Percentiles rank a stretch among this genome's conserved stretches.
Conservation (phyloP, 2,113 vertebrate species). For the Burhinus oedicnemus region DNA sequence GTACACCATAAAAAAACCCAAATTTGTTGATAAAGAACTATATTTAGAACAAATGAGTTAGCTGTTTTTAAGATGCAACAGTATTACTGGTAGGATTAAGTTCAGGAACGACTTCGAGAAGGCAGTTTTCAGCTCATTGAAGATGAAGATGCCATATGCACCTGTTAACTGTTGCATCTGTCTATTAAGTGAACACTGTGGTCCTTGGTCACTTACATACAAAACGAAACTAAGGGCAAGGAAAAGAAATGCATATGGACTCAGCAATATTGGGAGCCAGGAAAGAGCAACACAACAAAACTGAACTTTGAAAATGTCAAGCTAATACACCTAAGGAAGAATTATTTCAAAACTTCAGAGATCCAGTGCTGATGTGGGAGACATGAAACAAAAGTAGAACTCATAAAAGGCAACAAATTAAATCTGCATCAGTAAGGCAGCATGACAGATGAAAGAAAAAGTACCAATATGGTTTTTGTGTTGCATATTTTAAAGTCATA, state of each 20-base stretch:
- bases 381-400: background rate
- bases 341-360: background rate
- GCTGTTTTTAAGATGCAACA: background rate
- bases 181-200: background rate
- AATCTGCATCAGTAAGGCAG: background rate
- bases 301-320: background rate
- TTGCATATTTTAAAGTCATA: background rate
- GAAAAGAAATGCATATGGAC: background rate
- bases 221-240: background rate
- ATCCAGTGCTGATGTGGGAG: background rate
- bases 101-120: background rate
- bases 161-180: background rate
- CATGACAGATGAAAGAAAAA: background rate
- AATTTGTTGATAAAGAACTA: background rate
- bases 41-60: background rate
- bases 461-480: background rate
- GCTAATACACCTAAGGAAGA: background rate
- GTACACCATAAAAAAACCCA: background rate
- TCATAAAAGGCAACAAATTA: slow-evolving; percentile 9
- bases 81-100: background rate
- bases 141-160: background rate
- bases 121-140: background rate
- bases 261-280: rapidly evolving
- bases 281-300: background rate
- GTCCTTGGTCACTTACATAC: background rate